phyloP scores from a whole-genome alignment of 2,888 invertebrate species.

The Drosophila engyochracea region DNA sequence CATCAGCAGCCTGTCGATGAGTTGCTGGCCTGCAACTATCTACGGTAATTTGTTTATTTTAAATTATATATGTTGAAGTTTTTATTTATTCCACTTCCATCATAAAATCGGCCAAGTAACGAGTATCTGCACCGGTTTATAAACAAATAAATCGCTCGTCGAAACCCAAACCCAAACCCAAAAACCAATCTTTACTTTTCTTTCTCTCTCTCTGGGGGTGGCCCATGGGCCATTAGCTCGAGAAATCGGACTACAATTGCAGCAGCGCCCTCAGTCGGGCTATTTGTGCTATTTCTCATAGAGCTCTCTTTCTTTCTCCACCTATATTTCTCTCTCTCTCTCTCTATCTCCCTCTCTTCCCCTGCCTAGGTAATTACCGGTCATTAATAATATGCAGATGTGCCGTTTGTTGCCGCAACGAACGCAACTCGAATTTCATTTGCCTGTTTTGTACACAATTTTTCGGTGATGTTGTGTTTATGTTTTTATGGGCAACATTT shows the following conservation, averaged over 20 bases:
- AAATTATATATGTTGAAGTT: conserved; percentile 79
- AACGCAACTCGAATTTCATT: conserved; percentile 48
- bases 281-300: conserved; percentile 58
- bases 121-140: conserved; percentile 26
- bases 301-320: neutral
- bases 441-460: conserved; percentile 47
- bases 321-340: neutral
- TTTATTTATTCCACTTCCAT: conserved; percentile 67
- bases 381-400: conserved; percentile 80
- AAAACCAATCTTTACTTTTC: conserved; percentile 15
- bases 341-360: neutral
- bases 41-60: conserved; percentile 72
- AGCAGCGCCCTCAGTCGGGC: conserved; percentile 44
- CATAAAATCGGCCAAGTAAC: conserved; percentile 40
- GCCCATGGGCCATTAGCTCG: conserved; percentile 66
- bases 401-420: conserved; percentile 35
- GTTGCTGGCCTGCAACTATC: conserved; percentile 44
- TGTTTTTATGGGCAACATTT: conserved; percentile 72
- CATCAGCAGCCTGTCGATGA: conserved; percentile 66
- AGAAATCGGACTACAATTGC: conserved; percentile 28
- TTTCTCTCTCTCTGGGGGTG: conserved; percentile 25
- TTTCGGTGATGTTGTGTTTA: conserved; percentile 70
- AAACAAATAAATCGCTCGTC: conserved; percentile 64
- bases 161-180: neutral
- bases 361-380: conserved; percentile 72